Evolutionary conservation across 2,113 vertebrate species (phyloP), one percentile per base, ranked within the genome.

Genomic region (Colinus virginianus): DNA sequence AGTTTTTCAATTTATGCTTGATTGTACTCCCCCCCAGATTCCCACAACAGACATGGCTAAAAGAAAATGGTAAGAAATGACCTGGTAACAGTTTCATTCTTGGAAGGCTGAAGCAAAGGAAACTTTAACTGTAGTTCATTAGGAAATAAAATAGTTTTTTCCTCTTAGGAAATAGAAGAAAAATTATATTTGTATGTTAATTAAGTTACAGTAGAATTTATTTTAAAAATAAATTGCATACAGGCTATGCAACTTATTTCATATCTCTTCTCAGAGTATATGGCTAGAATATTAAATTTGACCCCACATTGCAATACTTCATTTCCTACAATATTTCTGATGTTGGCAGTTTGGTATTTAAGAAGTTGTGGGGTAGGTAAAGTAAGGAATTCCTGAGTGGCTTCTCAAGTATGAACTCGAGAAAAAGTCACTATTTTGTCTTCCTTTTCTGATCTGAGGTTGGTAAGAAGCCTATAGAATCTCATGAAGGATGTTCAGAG

Each of bases 111-210:
- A 81, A 84, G 68, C 16, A 68, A 78, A 71, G 75, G 40, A 46
- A 69, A 55, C 19, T 74, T 78, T 86, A 55, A 76, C 78, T 68
- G 34, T 19, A 32, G 70, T 68, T 59, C 69, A 59, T 78, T 84
- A 84, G 72, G 28, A 70, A 92, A 84, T 38, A 84, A 58, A 67
- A 90, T 59, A 43, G 63, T 43, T 28, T 71, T 95, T 95, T 78
- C 28, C n/a, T 82, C 94, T 63, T 81, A 40, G 64, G 84, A 75
- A 78, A 53, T 58, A 43, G 71, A 90, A 94, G 48, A 92, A 82
- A 96, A 88, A 71, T 71, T 78, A 28, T 28, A 43, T 94, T 91
- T 95, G 7, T 93, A 58, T 84, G 87, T 90, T 90, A 92, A 94
- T 91, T 90, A 84, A 72, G 91, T 93, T 92, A 70, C 51, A 78